Evolutionary conservation across 2,888 invertebrate genomes (phyloP).

Genomic region (Cryptocephalus primarius): DNA sequence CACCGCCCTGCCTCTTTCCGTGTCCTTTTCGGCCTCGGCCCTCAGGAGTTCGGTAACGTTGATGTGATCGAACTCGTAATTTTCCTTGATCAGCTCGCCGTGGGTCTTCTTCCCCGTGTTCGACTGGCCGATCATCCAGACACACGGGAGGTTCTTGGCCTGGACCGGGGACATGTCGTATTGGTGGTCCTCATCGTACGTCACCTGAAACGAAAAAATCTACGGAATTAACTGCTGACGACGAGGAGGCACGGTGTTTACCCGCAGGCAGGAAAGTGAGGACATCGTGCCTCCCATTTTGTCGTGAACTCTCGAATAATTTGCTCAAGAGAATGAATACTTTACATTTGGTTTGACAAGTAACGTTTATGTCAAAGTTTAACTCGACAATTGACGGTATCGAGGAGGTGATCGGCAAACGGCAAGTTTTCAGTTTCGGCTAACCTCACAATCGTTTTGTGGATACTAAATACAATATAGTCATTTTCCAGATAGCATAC

Average conservation of each 20-base stretch:
- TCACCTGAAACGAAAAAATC: background rate
- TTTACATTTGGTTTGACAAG: no score
- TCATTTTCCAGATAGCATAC: no score
- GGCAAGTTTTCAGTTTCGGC: no score
- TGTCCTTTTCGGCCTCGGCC: constrained; percentile 39
- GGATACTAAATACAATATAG: no score
- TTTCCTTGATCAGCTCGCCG: constrained; percentile 18
- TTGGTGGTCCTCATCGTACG: background rate
- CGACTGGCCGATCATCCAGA: constrained; percentile 40
- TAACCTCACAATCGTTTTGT: no score
- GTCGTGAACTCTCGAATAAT: background rate
- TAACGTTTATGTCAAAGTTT: no score
- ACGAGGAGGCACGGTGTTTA: no score
- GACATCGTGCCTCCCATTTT: background rate
- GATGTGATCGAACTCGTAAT: constrained; percentile 18
- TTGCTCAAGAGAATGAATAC: no score
- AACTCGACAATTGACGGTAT: no score
- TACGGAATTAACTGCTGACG: no score
- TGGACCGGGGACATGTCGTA: constrained; percentile 32
- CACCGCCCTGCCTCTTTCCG: constrained; percentile 40
- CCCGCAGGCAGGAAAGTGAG: background rate
- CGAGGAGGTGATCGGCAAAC: no score
- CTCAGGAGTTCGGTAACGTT: constrained; percentile 38
- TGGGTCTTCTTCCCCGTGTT: constrained; percentile 24
- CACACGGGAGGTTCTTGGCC: constrained; percentile 38